Evolutionary conservation across 2,113 vertebrate genomes (phyloP).

Genomic region (Jaculus jaculus): DNA sequence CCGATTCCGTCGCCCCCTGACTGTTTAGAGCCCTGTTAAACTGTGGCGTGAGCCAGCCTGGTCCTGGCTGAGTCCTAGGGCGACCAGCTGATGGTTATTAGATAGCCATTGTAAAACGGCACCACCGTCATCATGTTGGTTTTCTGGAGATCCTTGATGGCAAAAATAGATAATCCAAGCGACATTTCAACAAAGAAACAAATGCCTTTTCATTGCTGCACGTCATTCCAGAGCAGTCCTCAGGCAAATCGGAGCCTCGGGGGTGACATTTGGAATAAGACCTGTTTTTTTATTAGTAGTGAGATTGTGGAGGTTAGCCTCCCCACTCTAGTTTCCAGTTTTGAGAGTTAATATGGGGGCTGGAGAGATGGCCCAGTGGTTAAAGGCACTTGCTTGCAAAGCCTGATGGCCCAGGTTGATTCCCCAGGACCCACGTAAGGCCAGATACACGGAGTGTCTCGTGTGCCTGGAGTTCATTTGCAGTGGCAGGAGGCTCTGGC

Average conservation of each 20-base stretch:
- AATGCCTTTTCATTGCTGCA: conserved; percentile 33
- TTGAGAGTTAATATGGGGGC: too few species aligned
- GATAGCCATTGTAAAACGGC: conserved; percentile 33
- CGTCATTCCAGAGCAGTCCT: neutral
- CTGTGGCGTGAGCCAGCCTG: neutral
- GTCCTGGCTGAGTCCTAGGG: neutral
- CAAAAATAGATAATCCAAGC: conserved; percentile 54
- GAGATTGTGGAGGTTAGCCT: neutral
- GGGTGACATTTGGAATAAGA: neutral
- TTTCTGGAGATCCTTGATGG: conserved; percentile 27
- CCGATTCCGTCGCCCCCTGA: neutral
- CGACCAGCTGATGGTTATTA: neutral
- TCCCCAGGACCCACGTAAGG: too few species aligned
- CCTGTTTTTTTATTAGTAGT: conserved; percentile 10
- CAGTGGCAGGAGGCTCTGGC: too few species aligned
- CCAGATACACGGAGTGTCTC: too few species aligned
- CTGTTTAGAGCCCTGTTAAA: neutral
- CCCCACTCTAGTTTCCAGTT: neutral
- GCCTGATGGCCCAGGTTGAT: too few species aligned
- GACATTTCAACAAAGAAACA: conserved; percentile 57
- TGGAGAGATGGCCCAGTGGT: too few species aligned
- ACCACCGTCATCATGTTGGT: conserved; percentile 37
- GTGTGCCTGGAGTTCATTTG: too few species aligned
- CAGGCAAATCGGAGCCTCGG: neutral
- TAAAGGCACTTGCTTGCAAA: too few species aligned